These are phyloP conservation scores for Beroe forskalii DNA, from an alignment of 37 sponge, comb jelly and placozoan genomes.

Conservation along the genomic window DNA sequence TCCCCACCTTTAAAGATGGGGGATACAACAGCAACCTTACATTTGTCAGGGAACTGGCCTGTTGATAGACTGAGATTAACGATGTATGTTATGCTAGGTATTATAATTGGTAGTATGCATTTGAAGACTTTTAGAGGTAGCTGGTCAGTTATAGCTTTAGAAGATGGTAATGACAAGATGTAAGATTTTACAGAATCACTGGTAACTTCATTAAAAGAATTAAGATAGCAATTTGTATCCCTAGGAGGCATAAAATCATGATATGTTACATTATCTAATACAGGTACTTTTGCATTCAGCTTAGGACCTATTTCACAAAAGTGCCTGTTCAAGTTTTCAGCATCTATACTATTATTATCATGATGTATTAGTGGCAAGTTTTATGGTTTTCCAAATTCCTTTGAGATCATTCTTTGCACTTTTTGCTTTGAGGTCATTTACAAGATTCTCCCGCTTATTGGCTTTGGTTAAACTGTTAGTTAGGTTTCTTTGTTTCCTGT, in stretches of 20 bases:
- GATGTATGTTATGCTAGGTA: neutral
- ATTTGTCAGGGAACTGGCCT: neutral
- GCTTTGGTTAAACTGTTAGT: neutral
- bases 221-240: neutral
- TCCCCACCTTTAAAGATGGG: neutral
- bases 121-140: neutral
- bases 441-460: neutral
- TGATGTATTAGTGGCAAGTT: neutral
- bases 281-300: neutral
- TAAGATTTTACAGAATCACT: neutral
- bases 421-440: neutral
- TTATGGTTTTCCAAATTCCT: conserved; percentile 12
- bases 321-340: neutral
- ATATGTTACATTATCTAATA: neutral
- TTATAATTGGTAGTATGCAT: neutral
- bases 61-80: neutral
- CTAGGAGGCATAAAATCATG: neutral
- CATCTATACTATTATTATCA: neutral
- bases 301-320: neutral
- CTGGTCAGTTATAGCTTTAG: neutral
- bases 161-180: neutral
- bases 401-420: neutral
- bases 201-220: neutral
- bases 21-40: neutral
- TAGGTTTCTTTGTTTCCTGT: neutral